Conservation (phyloP, 1,140 invertebrate genomes). For the Spodoptera litura region DNA sequence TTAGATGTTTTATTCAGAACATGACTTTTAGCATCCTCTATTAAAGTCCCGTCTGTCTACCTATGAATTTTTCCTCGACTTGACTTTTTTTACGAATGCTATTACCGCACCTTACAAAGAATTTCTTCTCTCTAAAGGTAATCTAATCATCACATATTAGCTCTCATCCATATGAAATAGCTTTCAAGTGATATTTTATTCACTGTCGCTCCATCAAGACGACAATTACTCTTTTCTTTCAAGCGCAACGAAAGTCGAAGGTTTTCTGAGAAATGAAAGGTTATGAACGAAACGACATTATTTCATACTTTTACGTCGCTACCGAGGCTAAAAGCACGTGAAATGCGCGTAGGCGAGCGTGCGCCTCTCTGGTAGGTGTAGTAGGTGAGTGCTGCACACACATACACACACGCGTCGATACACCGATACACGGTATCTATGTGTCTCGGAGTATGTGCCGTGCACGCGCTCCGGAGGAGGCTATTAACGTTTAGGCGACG, state of each 20-base stretch:
- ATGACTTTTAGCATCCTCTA: slow-evolving; percentile 64
- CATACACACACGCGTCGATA: slow-evolving; percentile 1
- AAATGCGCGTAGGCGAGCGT: slow-evolving; percentile 58
- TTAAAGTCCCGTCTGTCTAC: slow-evolving; percentile 46
- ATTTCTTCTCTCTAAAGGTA: slow-evolving; percentile 17
- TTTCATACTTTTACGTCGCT: slow-evolving; percentile 72
- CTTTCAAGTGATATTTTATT: slow-evolving; percentile 61
- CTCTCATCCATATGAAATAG: slow-evolving; percentile 37
- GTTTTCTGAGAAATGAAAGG: slow-evolving; percentile 75
- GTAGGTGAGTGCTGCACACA: neutral
- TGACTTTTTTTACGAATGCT: slow-evolving; percentile 24
- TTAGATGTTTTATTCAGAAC: slow-evolving; percentile 74
- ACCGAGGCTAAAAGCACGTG: slow-evolving; percentile 74
- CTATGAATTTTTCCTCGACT: slow-evolving; percentile 46
- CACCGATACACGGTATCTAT: neutral
- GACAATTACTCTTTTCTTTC: slow-evolving; percentile 64
- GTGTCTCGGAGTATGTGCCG: slow-evolving; percentile 48
- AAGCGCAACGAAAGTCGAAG: slow-evolving; percentile 60
- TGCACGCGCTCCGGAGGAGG: slow-evolving; percentile 70
- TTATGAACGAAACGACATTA: slow-evolving; percentile 72
- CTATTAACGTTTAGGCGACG: slow-evolving; percentile 83
- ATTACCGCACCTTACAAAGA: slow-evolving; percentile 24
- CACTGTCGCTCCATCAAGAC: slow-evolving; percentile 53
- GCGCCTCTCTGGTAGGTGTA: slow-evolving; percentile 44
- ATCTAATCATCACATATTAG: slow-evolving; percentile 39